A percentile compares a stretch with the other conserved stretches of the same genome.
Conservation (phyloP, 2,888 invertebrate genomes). For the Drosophila kokeensis region DNA sequence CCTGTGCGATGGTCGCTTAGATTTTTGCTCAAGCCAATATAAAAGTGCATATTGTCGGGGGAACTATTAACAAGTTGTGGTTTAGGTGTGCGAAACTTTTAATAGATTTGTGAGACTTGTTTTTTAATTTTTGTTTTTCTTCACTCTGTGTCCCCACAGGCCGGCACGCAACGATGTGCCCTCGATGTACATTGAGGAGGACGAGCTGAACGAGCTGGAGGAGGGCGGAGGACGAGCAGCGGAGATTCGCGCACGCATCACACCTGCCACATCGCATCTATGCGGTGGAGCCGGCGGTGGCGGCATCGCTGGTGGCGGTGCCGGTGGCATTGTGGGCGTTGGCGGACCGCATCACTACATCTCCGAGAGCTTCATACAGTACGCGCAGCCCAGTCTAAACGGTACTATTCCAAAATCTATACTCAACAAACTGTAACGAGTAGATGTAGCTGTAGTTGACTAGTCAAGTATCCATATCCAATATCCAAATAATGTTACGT, state of each 20-base stretch:
- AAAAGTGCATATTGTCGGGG: slow-evolving; percentile 44
- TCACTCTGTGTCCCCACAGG: slow-evolving; percentile 61
- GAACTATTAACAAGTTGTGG: slow-evolving; percentile 65
- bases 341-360: slow-evolving; percentile 84
- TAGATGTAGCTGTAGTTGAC: slow-evolving; percentile 35
- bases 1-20: slow-evolving; percentile 32
- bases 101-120: slow-evolving; percentile 62
- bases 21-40: slow-evolving; percentile 24
- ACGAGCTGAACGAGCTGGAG: slow-evolving; percentile 84
- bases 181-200: slow-evolving; percentile 85
- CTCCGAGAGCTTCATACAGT: slow-evolving; percentile 85
- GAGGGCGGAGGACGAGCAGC: slow-evolving; percentile 81
- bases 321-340: slow-evolving; percentile 60
- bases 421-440: slow-evolving; percentile 82
- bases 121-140: slow-evolving; percentile 27
- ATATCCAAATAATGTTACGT: slow-evolving; percentile 10
- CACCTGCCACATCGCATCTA: slow-evolving; percentile 73
- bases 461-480: slow-evolving; percentile 44
- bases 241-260: slow-evolving; percentile 77
- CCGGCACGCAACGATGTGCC: slow-evolving; percentile 85
- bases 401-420: slow-evolving; percentile 85
- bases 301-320: slow-evolving; percentile 29
- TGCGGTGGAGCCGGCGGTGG: slow-evolving; percentile 52
- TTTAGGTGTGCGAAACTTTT: slow-evolving; percentile 53
- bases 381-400: slow-evolving; percentile 85